Evolutionary conservation across 2,888 invertebrate species (phyloP), one percentile per base, ranked within the genome.

Genomic region (Clivina fossor): DNA sequence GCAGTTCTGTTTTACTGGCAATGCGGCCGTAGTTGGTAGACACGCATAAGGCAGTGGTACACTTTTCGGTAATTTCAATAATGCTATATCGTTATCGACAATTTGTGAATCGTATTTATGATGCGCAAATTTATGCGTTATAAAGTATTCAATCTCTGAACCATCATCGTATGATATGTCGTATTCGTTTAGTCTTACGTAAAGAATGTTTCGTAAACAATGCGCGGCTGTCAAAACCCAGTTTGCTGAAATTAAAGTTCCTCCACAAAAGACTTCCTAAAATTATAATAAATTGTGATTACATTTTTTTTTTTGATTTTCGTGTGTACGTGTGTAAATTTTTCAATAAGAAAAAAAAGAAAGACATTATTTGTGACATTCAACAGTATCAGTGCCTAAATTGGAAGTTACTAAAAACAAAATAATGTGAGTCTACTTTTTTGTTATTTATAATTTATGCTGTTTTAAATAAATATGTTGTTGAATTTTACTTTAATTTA

Each of bases 181-280:
- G 69, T 94, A 88, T 65, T 94, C 94, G 0, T 93, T 93, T 26
- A 94, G 77, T 5, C 90, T 82, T 15, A 93, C 89, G 64, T 83
- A 85, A 11, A 93, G 79, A 32, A 85, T 81, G 60, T 85, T 83
- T 60, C 88, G 78, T 20, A 92, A 84, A 69, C 93, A 93, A 68
- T 93, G 93, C 1, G 91, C 91, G 0, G 92, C 92, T 0, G 93
- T 92, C 55, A 93, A 77, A 38, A 93, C 86, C 92, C 93, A 93
- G 38, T 84, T 80, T 0, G 88, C 80, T 0, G 88, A 84, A 13
- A 93, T 82, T 22, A 93, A 71, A 1, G 93, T 92, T 1, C 93
- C 93, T 0, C 93, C 93, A 68, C 93, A 93, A 68, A 92, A 91
- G 20, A 89, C 87, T 75, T 93, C 93, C 86, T 90, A 66, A 19